Base-by-base conservation (phyloP, 2,888 invertebrate genomes). In the Parnassius apollo region DNA sequence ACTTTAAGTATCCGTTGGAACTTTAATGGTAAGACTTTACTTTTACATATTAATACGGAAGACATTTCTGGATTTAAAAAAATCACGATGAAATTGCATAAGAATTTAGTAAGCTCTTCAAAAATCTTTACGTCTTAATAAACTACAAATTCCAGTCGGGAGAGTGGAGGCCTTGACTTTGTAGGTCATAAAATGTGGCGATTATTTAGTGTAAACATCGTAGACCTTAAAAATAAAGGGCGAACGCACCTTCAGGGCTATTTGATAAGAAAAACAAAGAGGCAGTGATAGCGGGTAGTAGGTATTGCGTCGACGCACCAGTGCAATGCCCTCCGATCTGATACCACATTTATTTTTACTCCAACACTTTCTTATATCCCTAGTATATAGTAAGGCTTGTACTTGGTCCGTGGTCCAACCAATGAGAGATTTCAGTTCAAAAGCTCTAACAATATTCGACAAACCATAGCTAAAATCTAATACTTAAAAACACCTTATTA, bases 241-340 rank as follows among this genome's bases (percentile, higher is more conserved):
- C 77, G 75, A 88, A 85, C 69, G 88, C 68, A 81, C 90, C 75
- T 83, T 88, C 90, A 90, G 83, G 90, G 90, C 80, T 80, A 69
- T 50, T 50, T 71, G 75, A 76, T 76, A 76, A 76, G 71, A 68
- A 70, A 66, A 66, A 76, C 75, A 76, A 76, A 75, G 72, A 59
- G 59, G 57, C 59, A 59, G 68, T 69, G 72, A 73, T 74, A 73
- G 70, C 68, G 66, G 61, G 57, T 59, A 60, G 63, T 65, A 69
- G 68, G 66, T 64, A 63, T 55, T 51, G 61, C 53, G 54, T 22
- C 53, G 55, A 46, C 55, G 59, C 51, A 25, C 46, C 52, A 46
- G 64, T 51, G 22, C 64, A 59, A 52, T 53, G 64, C 45, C 51
- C 64, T 18, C 48, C 2, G 42, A 59, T 59, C 64, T 59, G 62